Percentiles rank a stretch among this genome's conserved stretches.
Evolutionary conservation across 1,140 invertebrate species (phyloP).

Genomic region (Diachasma alloeum): DNA sequence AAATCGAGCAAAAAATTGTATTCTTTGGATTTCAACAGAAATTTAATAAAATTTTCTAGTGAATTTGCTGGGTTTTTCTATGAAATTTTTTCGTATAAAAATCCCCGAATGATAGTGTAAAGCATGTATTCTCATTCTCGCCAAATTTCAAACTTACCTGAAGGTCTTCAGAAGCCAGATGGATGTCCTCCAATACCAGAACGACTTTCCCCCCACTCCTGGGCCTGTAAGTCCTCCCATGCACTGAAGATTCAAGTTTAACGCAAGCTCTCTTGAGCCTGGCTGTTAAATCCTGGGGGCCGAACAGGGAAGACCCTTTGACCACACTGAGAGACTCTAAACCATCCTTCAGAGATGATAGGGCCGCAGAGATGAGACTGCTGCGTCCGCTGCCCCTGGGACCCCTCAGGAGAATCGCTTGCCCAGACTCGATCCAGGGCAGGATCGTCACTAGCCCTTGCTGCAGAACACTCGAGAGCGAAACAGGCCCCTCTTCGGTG

Average conservation of each 20-base stretch:
- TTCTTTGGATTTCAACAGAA: too few relatives aligned
- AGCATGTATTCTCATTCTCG: too few relatives aligned
- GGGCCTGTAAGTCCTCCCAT: conserved; percentile 54
- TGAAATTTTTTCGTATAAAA: too few relatives aligned
- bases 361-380: conserved; percentile 46
- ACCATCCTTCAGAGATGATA: conserved; percentile 45
- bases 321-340: conserved; percentile 41
- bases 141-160: too few relatives aligned
- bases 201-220: conserved; percentile 53
- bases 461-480: conserved; percentile 49
- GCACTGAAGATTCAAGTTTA: conserved; percentile 54
- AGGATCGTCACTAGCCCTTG: conserved; percentile 47
- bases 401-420: conserved; percentile 54
- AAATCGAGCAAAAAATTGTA: too few relatives aligned
- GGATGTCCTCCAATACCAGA: conserved; percentile 55
- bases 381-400: conserved; percentile 55
- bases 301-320: conserved; percentile 54
- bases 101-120: too few relatives aligned
- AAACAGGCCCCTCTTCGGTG: conserved; percentile 49
- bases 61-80: too few relatives aligned
- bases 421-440: conserved; percentile 53
- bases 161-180: conserved; percentile 53
- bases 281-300: conserved; percentile 51
- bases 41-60: too few relatives aligned
- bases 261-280: conserved; percentile 56